Evolutionary conservation across 2,888 invertebrate genomes (phyloP).

Genomic region (Lapara coniferarum): DNA sequence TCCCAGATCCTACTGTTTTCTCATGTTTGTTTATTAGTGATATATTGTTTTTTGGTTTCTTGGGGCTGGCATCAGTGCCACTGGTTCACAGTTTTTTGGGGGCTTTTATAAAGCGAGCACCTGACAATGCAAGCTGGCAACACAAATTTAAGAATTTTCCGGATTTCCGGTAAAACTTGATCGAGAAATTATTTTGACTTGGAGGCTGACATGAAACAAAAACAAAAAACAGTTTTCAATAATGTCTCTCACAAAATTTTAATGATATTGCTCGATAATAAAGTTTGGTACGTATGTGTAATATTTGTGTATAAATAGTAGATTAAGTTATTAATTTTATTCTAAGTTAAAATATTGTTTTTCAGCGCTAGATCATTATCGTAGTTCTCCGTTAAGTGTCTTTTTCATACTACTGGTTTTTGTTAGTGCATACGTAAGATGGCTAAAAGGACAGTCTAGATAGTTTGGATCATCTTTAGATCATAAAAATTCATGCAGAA

Average conservation of each 20-base stretch:
- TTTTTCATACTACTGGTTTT: slow-evolving; percentile 49
- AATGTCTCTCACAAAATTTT: slow-evolving; percentile 76
- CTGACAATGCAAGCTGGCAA: not conserved
- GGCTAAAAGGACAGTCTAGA: slow-evolving; percentile 50
- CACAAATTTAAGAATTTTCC: slow-evolving; percentile 30
- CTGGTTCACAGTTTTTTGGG: too few species aligned
- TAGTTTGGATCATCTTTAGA: slow-evolving; percentile 40
- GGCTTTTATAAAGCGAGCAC: too few species aligned
- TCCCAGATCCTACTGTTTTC: too few species aligned
- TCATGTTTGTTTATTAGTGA: too few species aligned
- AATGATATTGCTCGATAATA: slow-evolving; percentile 66
- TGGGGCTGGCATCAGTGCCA: too few species aligned
- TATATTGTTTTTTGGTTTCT: too few species aligned
- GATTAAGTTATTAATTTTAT: slow-evolving; percentile 20
- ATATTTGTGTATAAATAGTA: slow-evolving; percentile 22
- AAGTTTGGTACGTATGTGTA: slow-evolving; percentile 55
- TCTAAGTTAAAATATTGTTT: slow-evolving; percentile 33
- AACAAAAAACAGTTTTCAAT: slow-evolving; percentile 78
- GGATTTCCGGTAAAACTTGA: slow-evolving; percentile 34
- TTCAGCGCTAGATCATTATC: slow-evolving; percentile 56
- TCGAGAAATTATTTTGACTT: slow-evolving; percentile 50
- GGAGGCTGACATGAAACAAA: slow-evolving; percentile 67
- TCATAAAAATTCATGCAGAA: slow-evolving; percentile 36
- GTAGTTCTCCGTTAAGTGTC: slow-evolving; percentile 57
- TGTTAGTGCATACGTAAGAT: slow-evolving; percentile 54